A percentile compares a stretch with the other conserved stretches of the same genome.
phyloP scores from a whole-genome alignment of 2,888 invertebrate genomes.

The Periphyllus acericola region DNA sequence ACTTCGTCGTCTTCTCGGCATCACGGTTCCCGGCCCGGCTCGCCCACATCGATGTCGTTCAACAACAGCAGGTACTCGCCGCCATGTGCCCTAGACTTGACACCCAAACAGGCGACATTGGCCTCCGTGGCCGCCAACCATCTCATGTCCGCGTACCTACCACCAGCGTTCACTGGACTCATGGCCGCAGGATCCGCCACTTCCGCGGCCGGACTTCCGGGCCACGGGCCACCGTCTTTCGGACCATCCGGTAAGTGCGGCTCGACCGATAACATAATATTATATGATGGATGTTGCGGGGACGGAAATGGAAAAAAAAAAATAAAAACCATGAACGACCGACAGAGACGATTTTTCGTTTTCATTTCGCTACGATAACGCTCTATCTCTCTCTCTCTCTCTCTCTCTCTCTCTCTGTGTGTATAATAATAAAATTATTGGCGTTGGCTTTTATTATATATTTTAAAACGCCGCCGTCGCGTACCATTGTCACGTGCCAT shows the following conservation, averaged over 20 bases:
- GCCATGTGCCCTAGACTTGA: slow-evolving; percentile 28
- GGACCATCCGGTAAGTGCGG: slow-evolving; percentile 46
- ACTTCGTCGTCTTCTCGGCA: slow-evolving; percentile 34
- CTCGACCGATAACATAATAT: too few species aligned
- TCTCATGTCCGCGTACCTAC: slow-evolving; percentile 41
- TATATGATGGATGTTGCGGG: too few species aligned
- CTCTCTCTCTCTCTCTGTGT: too few species aligned
- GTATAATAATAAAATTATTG: not conserved
- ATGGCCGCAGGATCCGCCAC: slow-evolving; percentile 63
- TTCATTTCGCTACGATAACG: too few species aligned
- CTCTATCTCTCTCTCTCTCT: too few species aligned
- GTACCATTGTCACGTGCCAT: slow-evolving; percentile 35
- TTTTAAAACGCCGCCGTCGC: not conserved
- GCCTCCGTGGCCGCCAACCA: slow-evolving; percentile 42
- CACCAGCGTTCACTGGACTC: slow-evolving; percentile 52
- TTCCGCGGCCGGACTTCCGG: slow-evolving; percentile 61
- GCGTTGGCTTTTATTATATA: not conserved
- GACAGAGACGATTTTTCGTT: too few species aligned
- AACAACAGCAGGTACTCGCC: slow-evolving; percentile 39
- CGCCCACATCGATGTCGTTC: slow-evolving; percentile 28
- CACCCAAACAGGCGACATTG: slow-evolving; percentile 36
- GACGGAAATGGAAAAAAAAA: not conserved
- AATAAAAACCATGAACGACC: not conserved
- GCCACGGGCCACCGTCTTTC: slow-evolving; percentile 41
- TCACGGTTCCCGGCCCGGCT: slow-evolving; percentile 15